phyloP scores from a whole-genome alignment of 2,888 invertebrate genomes.

The Linnaemya tessellans region DNA sequence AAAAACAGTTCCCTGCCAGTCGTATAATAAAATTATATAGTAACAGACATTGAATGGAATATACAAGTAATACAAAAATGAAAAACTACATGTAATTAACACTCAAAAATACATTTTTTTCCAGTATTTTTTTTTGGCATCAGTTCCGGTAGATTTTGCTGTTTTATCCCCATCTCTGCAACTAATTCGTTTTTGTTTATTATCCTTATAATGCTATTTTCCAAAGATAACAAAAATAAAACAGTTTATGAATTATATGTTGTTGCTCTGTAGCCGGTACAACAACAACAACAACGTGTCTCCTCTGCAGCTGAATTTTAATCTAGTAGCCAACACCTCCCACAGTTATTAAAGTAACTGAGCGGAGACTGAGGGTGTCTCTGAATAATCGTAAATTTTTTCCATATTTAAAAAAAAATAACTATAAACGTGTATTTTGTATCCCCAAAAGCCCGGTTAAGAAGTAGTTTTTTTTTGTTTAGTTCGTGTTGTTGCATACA shows the following conservation, averaged over 20 bases:
- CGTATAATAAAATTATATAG: not conserved
- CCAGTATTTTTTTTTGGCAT: constrained; percentile 47
- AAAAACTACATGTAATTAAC: constrained; percentile 69
- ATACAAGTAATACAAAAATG: constrained; percentile 11
- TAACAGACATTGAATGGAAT: constrained; percentile 14
- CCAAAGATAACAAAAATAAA: constrained; percentile 18
- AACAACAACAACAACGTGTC: constrained; percentile 1
- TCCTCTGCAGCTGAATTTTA: constrained; percentile 44
- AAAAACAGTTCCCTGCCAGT: not conserved
- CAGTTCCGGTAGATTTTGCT: constrained; percentile 39
- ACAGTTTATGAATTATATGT: constrained; percentile 4
- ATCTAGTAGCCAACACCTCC: not conserved
- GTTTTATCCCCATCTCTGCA: not conserved
- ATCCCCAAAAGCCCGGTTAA: constrained; percentile 60
- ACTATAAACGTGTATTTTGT: not conserved
- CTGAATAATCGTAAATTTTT: constrained; percentile 40
- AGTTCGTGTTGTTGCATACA: constrained; percentile 57
- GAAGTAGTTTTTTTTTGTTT: constrained; percentile 40
- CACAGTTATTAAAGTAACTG: not conserved
- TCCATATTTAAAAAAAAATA: constrained; percentile 11
- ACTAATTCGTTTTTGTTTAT: constrained; percentile 46
- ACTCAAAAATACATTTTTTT: constrained; percentile 60
- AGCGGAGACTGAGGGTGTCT: not conserved
- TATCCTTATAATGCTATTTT: constrained; percentile 48
- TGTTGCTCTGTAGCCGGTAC: not conserved